Evolutionary conservation across 53 echinoderm and acorn worm species (phyloP).

Genomic region (Echinarachnius parma): DNA sequence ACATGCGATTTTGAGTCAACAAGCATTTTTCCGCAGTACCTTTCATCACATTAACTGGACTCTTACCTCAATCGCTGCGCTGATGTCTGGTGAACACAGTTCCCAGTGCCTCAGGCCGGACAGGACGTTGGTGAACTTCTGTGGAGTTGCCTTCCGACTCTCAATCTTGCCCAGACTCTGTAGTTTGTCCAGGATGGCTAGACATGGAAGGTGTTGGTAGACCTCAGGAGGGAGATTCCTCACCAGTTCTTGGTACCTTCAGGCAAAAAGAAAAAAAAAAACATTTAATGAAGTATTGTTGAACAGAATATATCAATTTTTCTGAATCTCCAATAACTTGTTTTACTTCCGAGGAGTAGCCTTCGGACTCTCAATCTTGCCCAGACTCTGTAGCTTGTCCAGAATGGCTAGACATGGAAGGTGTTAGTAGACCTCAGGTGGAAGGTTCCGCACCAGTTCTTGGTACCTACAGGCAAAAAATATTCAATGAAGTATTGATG

Average conservation of each 20-base stretch:
- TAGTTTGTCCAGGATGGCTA: slow-evolving; percentile 83
- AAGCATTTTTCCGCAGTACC: too few relatives aligned
- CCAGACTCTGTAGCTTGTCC: too few relatives aligned
- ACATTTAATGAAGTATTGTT: too few relatives aligned
- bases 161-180: slow-evolving; percentile 93
- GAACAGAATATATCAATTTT: too few relatives aligned
- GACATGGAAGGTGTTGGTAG: slow-evolving; percentile 60
- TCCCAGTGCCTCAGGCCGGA: slow-evolving; percentile 86
- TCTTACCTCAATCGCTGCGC: slow-evolving; percentile 88
- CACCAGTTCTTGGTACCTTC: slow-evolving; percentile 90
- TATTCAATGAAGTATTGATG: too few relatives aligned
- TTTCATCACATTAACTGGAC: too few relatives aligned
- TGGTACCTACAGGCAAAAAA: slow-evolving; percentile 72
- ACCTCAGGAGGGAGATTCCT: slow-evolving; percentile 68
- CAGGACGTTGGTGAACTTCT: slow-evolving; percentile 89
- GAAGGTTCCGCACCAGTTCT: slow-evolving; percentile 74
- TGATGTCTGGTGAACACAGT: slow-evolving; percentile 90
- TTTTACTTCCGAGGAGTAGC: slow-evolving; percentile 96
- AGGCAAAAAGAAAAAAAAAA: too few relatives aligned
- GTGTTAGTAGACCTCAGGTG: slow-evolving; percentile 63
- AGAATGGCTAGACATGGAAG: slow-evolving; percentile 72
- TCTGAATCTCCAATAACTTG: too few relatives aligned
- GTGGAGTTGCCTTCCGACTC: slow-evolving; percentile 91
- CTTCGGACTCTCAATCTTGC: too few relatives aligned
- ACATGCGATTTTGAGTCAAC: too few relatives aligned